Percentiles rank a stretch among this genome's conserved stretches.
phyloP scores from a whole-genome alignment of 1,140 invertebrate genomes.

The Maniola jurtina region DNA sequence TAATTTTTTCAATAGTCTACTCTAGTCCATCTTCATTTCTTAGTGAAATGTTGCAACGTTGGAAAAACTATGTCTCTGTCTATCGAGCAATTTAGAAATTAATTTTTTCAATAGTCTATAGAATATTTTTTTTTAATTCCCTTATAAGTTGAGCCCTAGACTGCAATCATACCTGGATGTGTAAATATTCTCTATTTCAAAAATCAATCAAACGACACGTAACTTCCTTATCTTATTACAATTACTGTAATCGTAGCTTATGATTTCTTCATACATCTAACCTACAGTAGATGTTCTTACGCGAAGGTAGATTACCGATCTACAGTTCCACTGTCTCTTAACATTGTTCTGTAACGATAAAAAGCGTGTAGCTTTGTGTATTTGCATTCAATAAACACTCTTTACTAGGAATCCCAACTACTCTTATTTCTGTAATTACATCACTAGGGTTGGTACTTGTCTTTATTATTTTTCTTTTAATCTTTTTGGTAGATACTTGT shows the following conservation, averaged over 20 bases:
- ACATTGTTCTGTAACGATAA: constrained; percentile 34
- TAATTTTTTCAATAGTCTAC: too few relatives aligned
- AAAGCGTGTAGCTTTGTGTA: constrained; percentile 31
- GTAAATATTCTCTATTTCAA: too few relatives aligned
- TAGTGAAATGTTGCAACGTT: too few relatives aligned
- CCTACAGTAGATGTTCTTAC: background rate
- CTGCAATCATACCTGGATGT: too few relatives aligned
- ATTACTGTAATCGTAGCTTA: background rate
- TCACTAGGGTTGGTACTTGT: constrained; percentile 29
- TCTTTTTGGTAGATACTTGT: background rate
- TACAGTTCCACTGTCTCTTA: constrained; percentile 23
- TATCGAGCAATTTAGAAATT: too few relatives aligned
- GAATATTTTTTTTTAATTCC: too few relatives aligned
- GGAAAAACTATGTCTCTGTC: too few relatives aligned
- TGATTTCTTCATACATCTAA: constrained; percentile 1
- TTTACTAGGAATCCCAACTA: constrained; percentile 30
- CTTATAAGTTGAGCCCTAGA: too few relatives aligned
- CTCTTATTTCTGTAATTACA: constrained; percentile 39
- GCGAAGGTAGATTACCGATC: background rate
- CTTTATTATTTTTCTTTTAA: background rate
- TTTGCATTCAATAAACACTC: constrained; percentile 36
- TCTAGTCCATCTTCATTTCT: too few relatives aligned
- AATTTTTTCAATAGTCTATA: too few relatives aligned
- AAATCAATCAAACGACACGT: too few relatives aligned
- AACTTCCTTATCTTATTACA: too few relatives aligned